Base-by-base conservation (phyloP, 1,140 invertebrate species). In the Aphaenogaster rudis region DNA sequence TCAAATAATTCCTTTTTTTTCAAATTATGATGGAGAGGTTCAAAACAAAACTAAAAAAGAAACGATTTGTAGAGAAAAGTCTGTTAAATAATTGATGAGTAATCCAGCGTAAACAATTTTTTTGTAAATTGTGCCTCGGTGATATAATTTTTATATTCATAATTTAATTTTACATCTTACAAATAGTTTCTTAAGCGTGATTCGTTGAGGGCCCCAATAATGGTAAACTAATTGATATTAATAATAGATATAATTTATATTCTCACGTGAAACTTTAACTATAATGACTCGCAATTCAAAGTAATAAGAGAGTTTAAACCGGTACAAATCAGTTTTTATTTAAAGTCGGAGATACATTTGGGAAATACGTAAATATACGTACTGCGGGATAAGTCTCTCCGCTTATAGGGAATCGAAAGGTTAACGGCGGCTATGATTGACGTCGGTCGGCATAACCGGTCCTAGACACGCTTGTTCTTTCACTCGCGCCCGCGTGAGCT, bases 381-480 rank as follows among this genome's bases (percentile, higher is more conserved):
- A 33, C 1, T 15, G 21, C 21, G 21, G 33, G 50, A 42, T 48
- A 17, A 54, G n/a, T 42, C 48, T 42, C 48, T 11, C 7, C 7
- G 50, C 39, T 74, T 36, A 39, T 36, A 39, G 39, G 33, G 54
- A 84, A 84, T 63, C 69, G 80, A 76, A 76, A 74, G 42, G 80
- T 76, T 74, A 61, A 84, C 54, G 42, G 54, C 33, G 69, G n/a
- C 17, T 61, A 8, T 21, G 69, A 76, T 48, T 52, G 80, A 84
- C 54, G 64, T 54, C 36, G 50, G 13, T 42, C n/a, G 28, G 42
- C 8, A 52, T 36, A 84, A 84, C 80, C 80, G 80, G 80, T 84
- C 80, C 80, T 50, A 21, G 57, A 17, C 13, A 21, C 50, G 57
- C 74, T 52, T 64, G 85, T 52, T 84, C 66, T 86, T 87, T 88